Percentiles rank a stretch among this genome's conserved stretches.
Evolutionary conservation across 2,113 vertebrate species (phyloP).

Genomic region (Ciconia maguari): DNA sequence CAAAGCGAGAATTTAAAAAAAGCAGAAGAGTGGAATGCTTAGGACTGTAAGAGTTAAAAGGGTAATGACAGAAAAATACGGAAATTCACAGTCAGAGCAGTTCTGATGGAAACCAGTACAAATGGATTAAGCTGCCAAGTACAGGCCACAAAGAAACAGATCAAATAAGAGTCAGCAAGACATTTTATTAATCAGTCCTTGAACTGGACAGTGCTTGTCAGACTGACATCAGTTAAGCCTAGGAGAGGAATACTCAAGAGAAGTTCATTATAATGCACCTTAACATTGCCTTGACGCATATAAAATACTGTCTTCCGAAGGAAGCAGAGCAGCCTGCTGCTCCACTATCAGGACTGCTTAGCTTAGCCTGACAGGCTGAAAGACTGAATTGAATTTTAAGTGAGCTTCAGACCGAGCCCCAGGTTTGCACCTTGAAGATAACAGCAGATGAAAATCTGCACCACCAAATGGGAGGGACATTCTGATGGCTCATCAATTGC

Average conservation of each 20-base stretch:
- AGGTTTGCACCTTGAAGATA: conserved; percentile 1
- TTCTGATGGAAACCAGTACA: conserved; percentile 9
- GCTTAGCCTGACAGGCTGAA: not conserved
- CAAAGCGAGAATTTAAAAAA: not conserved
- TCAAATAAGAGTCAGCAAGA: not conserved
- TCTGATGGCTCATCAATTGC: not conserved
- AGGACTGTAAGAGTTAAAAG: not conserved
- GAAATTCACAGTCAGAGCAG: not conserved
- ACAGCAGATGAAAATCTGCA: conserved; percentile 5
- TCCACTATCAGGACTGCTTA: not conserved
- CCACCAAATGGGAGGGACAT: not conserved
- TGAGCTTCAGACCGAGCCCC: not conserved
- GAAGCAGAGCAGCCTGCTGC: conserved; percentile 45
- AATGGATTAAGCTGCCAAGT: conserved; percentile 17
- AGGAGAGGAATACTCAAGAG: not conserved
- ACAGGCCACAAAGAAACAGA: conserved; percentile 7
- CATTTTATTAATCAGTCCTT: conserved; percentile 30
- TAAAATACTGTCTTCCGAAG: not conserved
- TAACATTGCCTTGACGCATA: not conserved
- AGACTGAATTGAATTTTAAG: not conserved
- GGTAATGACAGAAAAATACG: not conserved
- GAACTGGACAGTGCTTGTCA: conserved; percentile 38
- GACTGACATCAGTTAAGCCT: not conserved
- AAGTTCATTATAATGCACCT: conserved; percentile 7
- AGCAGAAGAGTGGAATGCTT: not conserved